These are phyloP conservation scores for Acronicta leporina DNA, from an alignment of 2,888 invertebrate species.

Conservation along the genomic window DNA sequence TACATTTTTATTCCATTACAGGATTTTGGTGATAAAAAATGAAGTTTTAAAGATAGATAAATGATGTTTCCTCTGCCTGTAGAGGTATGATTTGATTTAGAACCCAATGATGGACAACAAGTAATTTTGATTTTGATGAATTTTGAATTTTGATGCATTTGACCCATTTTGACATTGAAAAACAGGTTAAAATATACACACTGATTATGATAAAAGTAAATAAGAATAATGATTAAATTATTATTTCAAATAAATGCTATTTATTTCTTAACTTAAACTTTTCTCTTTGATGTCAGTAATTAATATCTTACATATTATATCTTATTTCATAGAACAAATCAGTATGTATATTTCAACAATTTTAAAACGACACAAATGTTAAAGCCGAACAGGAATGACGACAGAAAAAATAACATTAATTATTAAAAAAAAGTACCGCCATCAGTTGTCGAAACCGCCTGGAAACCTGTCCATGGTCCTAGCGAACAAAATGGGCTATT, in stretches of 20 bases:
- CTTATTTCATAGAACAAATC: background rate
- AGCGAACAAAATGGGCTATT: slow-evolving; percentile 78
- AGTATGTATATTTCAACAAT: slow-evolving; percentile 33
- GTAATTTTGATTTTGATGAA: slow-evolving; percentile 23
- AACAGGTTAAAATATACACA: slow-evolving; percentile 31
- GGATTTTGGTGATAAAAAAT: no score
- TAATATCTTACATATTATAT: no score
- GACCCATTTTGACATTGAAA: slow-evolving; percentile 28
- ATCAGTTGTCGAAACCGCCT: slow-evolving; percentile 75
- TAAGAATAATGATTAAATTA: no score
- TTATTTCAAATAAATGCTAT: no score
- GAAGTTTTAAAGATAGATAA: background rate
- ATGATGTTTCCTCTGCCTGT: slow-evolving; percentile 2
- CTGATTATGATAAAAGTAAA: background rate
- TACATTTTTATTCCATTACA: no score
- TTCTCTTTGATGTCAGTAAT: no score
- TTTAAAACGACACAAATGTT: slow-evolving; percentile 32
- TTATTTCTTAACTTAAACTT: no score
- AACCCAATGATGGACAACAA: slow-evolving; percentile 21
- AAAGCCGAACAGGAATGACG: slow-evolving; percentile 38
- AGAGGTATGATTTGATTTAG: slow-evolving; percentile 28
- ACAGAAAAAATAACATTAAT: slow-evolving; percentile 59
- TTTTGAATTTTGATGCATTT: slow-evolving; percentile 36
- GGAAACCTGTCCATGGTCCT: slow-evolving; percentile 83
- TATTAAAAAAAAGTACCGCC: slow-evolving; percentile 80